Evolutionary conservation across 2,888 invertebrate genomes (phyloP).

Genomic region (Zeuzera pyrina): DNA sequence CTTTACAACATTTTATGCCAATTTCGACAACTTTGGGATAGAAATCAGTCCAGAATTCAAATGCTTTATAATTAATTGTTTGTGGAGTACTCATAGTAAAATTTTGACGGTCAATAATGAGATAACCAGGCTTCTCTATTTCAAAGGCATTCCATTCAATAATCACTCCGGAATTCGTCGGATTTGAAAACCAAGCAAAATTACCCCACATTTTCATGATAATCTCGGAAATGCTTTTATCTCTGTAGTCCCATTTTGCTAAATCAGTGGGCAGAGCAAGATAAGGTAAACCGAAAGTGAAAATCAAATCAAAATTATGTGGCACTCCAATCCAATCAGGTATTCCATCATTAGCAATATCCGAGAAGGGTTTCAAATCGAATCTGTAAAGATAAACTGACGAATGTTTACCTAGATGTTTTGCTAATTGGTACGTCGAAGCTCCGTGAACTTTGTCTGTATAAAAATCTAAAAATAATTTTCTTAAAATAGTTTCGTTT

Average conservation of each 20-base stretch:
- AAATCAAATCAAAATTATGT: constrained; percentile 86
- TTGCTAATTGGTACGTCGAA: constrained; percentile 79
- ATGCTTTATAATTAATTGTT: constrained; percentile 81
- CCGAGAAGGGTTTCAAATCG: constrained; percentile 80
- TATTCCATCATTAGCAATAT: constrained; percentile 75
- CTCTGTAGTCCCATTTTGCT: constrained; percentile 81
- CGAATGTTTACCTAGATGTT: constrained; percentile 73
- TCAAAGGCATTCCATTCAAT: constrained; percentile 84
- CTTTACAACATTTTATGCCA: constrained; percentile 83
- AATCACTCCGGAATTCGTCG: constrained; percentile 79
- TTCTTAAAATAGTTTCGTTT: constrained; percentile 75
- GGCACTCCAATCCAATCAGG: constrained; percentile 87
- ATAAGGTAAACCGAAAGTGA: constrained; percentile 86
- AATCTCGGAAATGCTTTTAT: constrained; percentile 84
- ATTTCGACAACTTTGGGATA: constrained; percentile 83
- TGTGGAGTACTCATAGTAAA: constrained; percentile 82
- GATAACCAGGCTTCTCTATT: constrained; percentile 77
- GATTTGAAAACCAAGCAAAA: constrained; percentile 83
- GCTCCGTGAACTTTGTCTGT: constrained; percentile 84
- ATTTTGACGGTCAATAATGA: constrained; percentile 81
- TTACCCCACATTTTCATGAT: constrained; percentile 87
- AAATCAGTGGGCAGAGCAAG: constrained; percentile 74
- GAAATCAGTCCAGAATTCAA: constrained; percentile 89
- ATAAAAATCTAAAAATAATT: constrained; percentile 79
- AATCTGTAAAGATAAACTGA: constrained; percentile 83